phyloP scores from a whole-genome alignment of 2,888 invertebrate genomes.

The Drosophila formosana region DNA sequence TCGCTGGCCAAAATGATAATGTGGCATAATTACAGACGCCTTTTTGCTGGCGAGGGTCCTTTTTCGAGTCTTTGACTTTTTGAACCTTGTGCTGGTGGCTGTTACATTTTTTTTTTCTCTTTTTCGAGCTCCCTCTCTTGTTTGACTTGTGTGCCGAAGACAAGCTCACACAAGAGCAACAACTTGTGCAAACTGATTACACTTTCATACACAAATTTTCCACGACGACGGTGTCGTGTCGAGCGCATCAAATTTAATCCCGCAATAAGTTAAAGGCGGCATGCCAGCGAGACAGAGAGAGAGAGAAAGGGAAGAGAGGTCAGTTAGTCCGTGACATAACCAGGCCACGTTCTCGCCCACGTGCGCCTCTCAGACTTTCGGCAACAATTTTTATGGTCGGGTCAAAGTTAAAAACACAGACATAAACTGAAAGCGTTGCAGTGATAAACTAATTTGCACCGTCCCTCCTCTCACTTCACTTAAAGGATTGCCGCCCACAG shows the following conservation, averaged over 20 bases:
- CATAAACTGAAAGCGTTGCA: slow-evolving; percentile 41
- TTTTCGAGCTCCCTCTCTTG: not conserved
- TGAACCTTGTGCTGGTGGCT: not conserved
- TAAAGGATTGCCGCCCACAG: slow-evolving; percentile 17
- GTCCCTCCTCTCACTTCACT: slow-evolving; percentile 1
- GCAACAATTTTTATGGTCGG: slow-evolving; percentile 28
- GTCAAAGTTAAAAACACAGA: slow-evolving; percentile 43
- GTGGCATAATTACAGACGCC: slow-evolving; percentile 66
- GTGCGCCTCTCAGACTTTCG: slow-evolving; percentile 5
- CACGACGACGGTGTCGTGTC: slow-evolving; percentile 4
- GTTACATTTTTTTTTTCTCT: no score
- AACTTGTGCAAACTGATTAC: slow-evolving; percentile 58
- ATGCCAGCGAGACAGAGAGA: not conserved
- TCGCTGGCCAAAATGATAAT: slow-evolving; percentile 73
- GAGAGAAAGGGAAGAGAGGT: not conserved
- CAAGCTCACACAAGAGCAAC: slow-evolving; percentile 21
- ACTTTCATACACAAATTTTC: slow-evolving; percentile 68
- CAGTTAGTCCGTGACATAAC: slow-evolving; percentile 10
- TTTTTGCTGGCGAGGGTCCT: slow-evolving; percentile 30
- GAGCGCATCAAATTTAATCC: slow-evolving; percentile 64
- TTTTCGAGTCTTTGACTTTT: slow-evolving; percentile 10
- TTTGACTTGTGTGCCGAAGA: slow-evolving; percentile 7
- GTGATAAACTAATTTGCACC: slow-evolving; percentile 61
- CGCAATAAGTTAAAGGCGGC: slow-evolving; percentile 65
- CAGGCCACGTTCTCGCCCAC: slow-evolving; percentile 6